phyloP scores from a whole-genome alignment of 1,140 invertebrate genomes.

The Plectus sambesii region DNA sequence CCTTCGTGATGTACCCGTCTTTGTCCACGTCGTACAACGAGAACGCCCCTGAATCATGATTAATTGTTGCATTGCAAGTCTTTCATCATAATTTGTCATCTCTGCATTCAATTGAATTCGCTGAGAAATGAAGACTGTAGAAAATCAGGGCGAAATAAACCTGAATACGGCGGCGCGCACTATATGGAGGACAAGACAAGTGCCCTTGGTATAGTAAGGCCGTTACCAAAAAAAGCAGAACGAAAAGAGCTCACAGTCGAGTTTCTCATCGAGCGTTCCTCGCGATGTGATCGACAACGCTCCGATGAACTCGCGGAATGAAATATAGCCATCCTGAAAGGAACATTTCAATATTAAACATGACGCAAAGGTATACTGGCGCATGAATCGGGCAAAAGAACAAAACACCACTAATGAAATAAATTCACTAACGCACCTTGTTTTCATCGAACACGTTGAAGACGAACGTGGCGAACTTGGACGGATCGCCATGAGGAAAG shows the following conservation, averaged over 20 bases:
- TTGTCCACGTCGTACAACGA: conserved; percentile 52
- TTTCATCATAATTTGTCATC: conserved; percentile 5
- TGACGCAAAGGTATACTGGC: too few relatives aligned
- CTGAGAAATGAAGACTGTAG: conserved; percentile 6
- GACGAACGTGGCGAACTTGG: conserved; percentile 52
- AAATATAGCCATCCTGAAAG: conserved; percentile 46
- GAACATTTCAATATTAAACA: conserved; percentile 9
- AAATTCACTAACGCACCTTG: conserved; percentile 48
- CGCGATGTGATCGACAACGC: conserved; percentile 47
- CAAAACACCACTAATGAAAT: too few relatives aligned
- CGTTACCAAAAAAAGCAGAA: not conserved
- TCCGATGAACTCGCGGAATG: conserved; percentile 46
- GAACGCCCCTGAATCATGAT: conserved; percentile 49
- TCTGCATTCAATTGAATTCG: not conserved
- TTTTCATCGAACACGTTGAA: conserved; percentile 53
- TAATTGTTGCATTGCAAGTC: conserved; percentile 4
- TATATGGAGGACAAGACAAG: too few relatives aligned
- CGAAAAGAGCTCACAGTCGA: conserved; percentile 43
- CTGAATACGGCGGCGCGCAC: too few relatives aligned
- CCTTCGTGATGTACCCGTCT: conserved; percentile 51
- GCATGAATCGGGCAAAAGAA: too few relatives aligned
- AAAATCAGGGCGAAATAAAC: conserved; percentile 4
- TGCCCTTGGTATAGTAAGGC: too few relatives aligned
- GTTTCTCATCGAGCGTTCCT: conserved; percentile 47
- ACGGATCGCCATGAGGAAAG: conserved; percentile 53